Base-by-base conservation (phyloP, 1,140 invertebrate genomes). In the Trichonephila inaurata region DNA sequence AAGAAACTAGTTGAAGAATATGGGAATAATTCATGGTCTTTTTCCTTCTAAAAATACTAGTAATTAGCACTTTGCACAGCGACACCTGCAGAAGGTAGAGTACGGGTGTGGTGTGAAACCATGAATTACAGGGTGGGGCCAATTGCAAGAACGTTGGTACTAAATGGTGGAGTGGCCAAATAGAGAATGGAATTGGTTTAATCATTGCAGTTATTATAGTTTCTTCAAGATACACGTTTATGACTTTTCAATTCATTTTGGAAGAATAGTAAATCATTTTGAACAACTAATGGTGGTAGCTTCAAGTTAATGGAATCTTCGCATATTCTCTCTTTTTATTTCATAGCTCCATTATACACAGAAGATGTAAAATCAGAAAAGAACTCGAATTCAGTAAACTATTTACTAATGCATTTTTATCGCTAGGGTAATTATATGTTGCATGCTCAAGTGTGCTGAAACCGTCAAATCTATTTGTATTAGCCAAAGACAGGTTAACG, bases 101-200 rank as follows among this genome's bases (percentile, higher is more conserved):
- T 12, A 28, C 69, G 69, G 69, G 69, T 72, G 69, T 72, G 69
- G 69, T 72, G 69, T 33, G 69, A 72, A 72, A 24, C n/a, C 69
- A 72, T 33, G 69, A 28, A 72, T 72, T 72, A 72, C 69, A 72
- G 69, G 69, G 69, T 72, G 69, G 24, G 28, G 69, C 69, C 24
- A 24, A 21, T 3, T 16, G 24, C 5, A 72, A 72, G 69, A 72
- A 72, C 69, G 24, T 19, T 18, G 62, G 14, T 64, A 19, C 62
- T 64, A 19, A 3, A 64, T 21, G 62, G 16, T 64, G 62, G 51
- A 51, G 7, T 51, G 51, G 18, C 21, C 28, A 18, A 28, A 72
- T 18, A 8, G 10, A 24, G 28, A 72, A 33, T 33, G 10, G 24
- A 72, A 28, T 72, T 28, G 69, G 69, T 72, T 51, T 72, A 72